Conservation (phyloP, 2,113 vertebrate species). For the Ptilorrhoa leucosticta region DNA sequence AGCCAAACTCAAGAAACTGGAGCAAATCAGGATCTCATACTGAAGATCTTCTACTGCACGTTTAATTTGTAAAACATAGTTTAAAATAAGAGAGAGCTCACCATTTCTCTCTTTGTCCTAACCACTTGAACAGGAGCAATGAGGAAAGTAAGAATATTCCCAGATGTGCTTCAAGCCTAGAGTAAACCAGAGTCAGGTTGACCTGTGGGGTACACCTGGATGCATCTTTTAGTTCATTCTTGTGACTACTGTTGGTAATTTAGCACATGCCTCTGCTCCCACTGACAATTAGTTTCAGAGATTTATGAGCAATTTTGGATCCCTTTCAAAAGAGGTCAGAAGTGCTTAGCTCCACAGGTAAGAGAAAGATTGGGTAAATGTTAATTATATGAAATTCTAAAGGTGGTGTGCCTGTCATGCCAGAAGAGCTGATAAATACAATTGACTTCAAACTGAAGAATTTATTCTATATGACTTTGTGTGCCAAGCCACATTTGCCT, state of each 20-base stretch:
- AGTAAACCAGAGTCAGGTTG: neutral
- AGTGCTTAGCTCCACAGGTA: neutral
- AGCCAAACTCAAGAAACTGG: neutral
- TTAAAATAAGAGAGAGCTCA: neutral
- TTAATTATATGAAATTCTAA: neutral
- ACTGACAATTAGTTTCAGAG: neutral
- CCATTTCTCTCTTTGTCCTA: neutral
- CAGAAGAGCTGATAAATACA: neutral
- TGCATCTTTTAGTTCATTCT: neutral
- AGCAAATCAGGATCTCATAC: neutral
- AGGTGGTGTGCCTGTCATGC: neutral
- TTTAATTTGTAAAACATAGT: neutral
- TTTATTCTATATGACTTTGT: neutral
- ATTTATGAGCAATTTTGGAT: neutral
- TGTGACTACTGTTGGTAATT: neutral
- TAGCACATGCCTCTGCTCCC: neutral
- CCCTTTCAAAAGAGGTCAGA: neutral
- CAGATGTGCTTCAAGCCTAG: neutral
- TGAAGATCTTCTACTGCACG: neutral
- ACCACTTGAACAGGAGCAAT: neutral
- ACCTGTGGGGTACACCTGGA: accelerated
- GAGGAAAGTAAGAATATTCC: neutral
- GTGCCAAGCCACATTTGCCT: accelerated
- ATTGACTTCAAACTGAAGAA: neutral
- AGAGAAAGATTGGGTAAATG: neutral